These are phyloP conservation scores for Rhinolophus sinicus DNA, from an alignment of 2,113 vertebrate species.

Conservation along the genomic window DNA sequence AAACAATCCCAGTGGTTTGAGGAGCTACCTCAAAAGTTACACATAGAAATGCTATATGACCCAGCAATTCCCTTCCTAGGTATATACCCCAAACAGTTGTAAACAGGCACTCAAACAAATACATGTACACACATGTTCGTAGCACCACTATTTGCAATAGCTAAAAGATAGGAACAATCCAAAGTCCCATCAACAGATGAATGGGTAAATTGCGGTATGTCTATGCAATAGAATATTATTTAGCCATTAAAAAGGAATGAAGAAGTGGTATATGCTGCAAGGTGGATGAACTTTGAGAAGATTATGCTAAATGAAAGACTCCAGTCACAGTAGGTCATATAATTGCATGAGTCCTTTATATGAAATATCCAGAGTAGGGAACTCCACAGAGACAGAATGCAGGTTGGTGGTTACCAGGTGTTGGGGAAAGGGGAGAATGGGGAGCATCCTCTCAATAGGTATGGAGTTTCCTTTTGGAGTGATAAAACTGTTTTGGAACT, in stretches of 20 bases:
- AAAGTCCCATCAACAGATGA: not conserved
- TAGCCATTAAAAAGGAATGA: not conserved
- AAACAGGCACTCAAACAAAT: not conserved
- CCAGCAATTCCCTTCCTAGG: not conserved
- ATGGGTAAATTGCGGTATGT: not conserved
- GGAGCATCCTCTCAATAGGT: not conserved
- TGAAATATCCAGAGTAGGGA: not conserved
- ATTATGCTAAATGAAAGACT: not conserved
- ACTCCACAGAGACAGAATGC: not conserved
- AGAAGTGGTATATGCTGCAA: not conserved
- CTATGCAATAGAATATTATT: not conserved
- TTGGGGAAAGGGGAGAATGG: accelerated
- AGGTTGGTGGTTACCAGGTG: not conserved
- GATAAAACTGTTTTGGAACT: not conserved
- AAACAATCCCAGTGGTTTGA: not conserved
- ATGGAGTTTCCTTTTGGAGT: not conserved
- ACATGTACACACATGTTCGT: not conserved
- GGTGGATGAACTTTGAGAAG: not conserved
- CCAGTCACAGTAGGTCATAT: not conserved
- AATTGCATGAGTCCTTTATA: not conserved
- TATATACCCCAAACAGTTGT: not conserved
- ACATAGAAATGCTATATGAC: not conserved
- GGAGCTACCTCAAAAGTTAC: not conserved
- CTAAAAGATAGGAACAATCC: not conserved
- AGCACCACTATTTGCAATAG: not conserved